Evolutionary conservation across 1,140 invertebrate genomes (phyloP).

Genomic region (Microvelia longipes): DNA sequence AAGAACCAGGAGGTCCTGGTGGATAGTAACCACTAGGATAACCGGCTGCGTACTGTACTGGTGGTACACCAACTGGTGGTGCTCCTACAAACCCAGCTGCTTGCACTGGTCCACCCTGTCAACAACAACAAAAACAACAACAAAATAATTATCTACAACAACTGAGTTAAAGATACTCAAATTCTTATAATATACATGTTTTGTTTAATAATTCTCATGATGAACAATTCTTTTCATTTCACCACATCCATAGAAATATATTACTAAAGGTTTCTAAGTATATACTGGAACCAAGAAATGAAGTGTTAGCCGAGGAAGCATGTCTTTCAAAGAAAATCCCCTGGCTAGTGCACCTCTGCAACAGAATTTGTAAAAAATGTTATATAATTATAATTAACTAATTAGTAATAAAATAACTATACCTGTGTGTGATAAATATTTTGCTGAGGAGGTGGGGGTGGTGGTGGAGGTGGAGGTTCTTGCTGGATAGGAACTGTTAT

Average conservation of each 20-base stretch:
- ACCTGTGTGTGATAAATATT: background rate
- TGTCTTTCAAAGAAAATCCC: too few relatives aligned
- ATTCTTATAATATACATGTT: background rate
- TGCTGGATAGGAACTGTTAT: constrained; percentile 1
- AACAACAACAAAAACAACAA: background rate
- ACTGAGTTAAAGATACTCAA: background rate
- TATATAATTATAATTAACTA: too few relatives aligned
- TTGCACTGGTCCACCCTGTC: background rate
- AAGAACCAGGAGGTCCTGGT: background rate
- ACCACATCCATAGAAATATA: too few relatives aligned
- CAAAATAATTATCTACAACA: background rate
- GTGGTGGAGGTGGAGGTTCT: background rate
- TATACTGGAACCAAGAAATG: too few relatives aligned
- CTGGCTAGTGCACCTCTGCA: too few relatives aligned
- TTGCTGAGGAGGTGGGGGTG: background rate
- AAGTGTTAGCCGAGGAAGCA: too few relatives aligned
- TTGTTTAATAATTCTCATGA: background rate
- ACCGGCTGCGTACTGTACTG: background rate
- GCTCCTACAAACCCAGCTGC: background rate
- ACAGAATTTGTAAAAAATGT: too few relatives aligned
- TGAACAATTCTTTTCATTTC: background rate
- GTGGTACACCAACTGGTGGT: background rate
- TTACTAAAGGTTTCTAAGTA: too few relatives aligned
- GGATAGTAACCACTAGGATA: background rate
- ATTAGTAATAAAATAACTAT: background rate